phyloP scores from a whole-genome alignment of 2,888 invertebrate genomes.

The Noctua janthina region DNA sequence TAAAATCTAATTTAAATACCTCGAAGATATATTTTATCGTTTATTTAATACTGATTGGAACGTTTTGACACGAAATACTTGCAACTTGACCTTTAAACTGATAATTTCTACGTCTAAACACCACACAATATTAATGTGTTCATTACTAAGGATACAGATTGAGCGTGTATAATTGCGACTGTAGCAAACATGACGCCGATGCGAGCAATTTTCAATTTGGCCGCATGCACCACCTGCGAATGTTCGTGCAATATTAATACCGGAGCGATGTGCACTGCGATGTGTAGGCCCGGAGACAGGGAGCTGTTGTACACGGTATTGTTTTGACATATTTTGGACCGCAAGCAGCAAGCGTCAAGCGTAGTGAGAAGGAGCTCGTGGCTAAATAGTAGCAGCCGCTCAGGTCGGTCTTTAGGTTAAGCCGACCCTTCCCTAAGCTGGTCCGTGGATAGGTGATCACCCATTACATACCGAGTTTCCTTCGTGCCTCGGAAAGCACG shows the following conservation, averaged over 20 bases:
- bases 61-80: not conserved
- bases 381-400: too few species aligned
- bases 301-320: too few species aligned
- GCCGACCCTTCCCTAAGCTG: too few species aligned
- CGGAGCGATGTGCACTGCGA: slow-evolving; percentile 64
- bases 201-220: slow-evolving; percentile 78
- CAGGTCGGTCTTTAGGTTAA: too few species aligned
- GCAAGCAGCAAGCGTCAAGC: not conserved
- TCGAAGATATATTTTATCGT: not conserved
- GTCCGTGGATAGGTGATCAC: too few species aligned
- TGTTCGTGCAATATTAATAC: slow-evolving; percentile 76
- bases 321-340: not conserved
- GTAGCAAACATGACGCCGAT: slow-evolving; percentile 45
- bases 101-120: slow-evolving; percentile 7
- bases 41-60: not conserved
- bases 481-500: too few species aligned
- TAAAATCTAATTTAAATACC: not conserved
- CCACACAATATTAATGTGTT: slow-evolving; percentile 32
- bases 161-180: slow-evolving; percentile 45
- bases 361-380: not conserved
- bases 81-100: not conserved
- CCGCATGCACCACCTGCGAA: slow-evolving; percentile 72
- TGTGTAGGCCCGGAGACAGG: slow-evolving; percentile 56
- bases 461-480: too few species aligned
- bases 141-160: slow-evolving; percentile 50